These are phyloP conservation scores for Sinodicranocentrus sp. DNA, from an alignment of 2,888 invertebrate species.

Conservation along the genomic window DNA sequence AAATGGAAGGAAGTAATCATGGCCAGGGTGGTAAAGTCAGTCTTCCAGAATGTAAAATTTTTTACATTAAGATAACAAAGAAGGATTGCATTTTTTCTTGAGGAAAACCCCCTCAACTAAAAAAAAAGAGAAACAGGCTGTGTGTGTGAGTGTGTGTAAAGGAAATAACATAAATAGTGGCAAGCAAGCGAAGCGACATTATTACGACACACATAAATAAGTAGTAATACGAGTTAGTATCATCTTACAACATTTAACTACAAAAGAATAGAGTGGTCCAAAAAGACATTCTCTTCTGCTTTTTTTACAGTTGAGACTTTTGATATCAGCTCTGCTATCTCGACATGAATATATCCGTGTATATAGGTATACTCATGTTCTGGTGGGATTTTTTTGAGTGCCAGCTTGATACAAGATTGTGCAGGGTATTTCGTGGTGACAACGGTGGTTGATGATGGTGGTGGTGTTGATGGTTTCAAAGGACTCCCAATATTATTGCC, in stretches of 20 bases:
- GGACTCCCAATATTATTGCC: slow-evolving; percentile 59
- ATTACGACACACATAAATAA: slow-evolving; percentile 69
- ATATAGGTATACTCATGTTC: neutral
- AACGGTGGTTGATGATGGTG: slow-evolving; percentile 53
- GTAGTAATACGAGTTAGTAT: slow-evolving; percentile 61
- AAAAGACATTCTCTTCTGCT: slow-evolving; percentile 1
- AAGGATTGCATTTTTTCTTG: slow-evolving; percentile 52
- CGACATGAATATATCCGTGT: neutral
- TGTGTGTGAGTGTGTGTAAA: slow-evolving; percentile 13
- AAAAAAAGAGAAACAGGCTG: slow-evolving; percentile 25
- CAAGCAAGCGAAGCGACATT: slow-evolving; percentile 65
- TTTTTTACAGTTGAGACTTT: neutral
- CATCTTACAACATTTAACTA: slow-evolving; percentile 64
- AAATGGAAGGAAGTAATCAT: slow-evolving; percentile 52
- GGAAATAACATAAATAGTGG: slow-evolving; percentile 68
- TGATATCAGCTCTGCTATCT: slow-evolving; percentile 2
- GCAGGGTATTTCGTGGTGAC: slow-evolving; percentile 52
- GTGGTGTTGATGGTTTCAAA: slow-evolving; percentile 58
- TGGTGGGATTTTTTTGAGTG: neutral
- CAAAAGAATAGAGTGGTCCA: slow-evolving; percentile 51
- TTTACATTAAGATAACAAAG: slow-evolving; percentile 59
- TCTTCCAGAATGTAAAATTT: slow-evolving; percentile 50
- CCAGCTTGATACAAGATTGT: slow-evolving; percentile 26
- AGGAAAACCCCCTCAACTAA: slow-evolving; percentile 8
- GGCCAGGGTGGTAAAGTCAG: slow-evolving; percentile 50